Percentiles rank a stretch among this genome's conserved stretches.
Evolutionary conservation across 1,140 invertebrate species (phyloP).

Genomic region (Augochlora pura): DNA sequence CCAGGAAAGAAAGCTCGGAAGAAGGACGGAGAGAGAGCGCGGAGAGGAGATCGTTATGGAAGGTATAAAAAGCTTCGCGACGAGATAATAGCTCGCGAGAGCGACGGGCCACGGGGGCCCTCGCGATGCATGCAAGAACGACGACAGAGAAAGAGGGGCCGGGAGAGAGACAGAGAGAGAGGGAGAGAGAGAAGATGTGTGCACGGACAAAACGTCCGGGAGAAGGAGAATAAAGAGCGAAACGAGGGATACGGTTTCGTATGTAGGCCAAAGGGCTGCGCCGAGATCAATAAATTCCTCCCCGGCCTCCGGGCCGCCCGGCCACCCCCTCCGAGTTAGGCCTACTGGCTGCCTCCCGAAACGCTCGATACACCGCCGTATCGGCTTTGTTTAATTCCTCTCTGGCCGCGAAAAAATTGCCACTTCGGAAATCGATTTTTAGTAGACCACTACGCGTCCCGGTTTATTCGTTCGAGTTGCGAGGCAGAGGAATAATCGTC

Average conservation of each 20-base stretch:
- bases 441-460: too few species aligned
- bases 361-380: not conserved
- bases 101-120: conserved; percentile 5
- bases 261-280: conserved; percentile 69
- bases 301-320: conserved; percentile 6
- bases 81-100: conserved; percentile 51
- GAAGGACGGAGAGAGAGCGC: conserved; percentile 22
- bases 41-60: conserved; percentile 43
- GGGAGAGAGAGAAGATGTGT: conserved; percentile 21
- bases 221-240: conserved; percentile 34
- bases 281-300: conserved; percentile 63
- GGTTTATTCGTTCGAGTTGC: too few species aligned
- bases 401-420: too few species aligned
- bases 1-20: conserved; percentile 37
- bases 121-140: conserved; percentile 35
- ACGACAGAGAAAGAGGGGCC: conserved; percentile 21
- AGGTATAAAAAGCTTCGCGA: conserved; percentile 43
- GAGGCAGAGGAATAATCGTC: too few species aligned
- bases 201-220: conserved; percentile 35
- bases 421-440: too few species aligned
- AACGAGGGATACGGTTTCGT: conserved; percentile 53
- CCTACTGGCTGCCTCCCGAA: conserved; percentile 1
- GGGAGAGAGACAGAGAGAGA: too few species aligned
- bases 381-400: too few species aligned
- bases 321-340: conserved; percentile 32